Percentiles rank a stretch among this genome's conserved stretches.
phyloP scores from a whole-genome alignment of 1,140 invertebrate species.

The Monomorium pharaonis region DNA sequence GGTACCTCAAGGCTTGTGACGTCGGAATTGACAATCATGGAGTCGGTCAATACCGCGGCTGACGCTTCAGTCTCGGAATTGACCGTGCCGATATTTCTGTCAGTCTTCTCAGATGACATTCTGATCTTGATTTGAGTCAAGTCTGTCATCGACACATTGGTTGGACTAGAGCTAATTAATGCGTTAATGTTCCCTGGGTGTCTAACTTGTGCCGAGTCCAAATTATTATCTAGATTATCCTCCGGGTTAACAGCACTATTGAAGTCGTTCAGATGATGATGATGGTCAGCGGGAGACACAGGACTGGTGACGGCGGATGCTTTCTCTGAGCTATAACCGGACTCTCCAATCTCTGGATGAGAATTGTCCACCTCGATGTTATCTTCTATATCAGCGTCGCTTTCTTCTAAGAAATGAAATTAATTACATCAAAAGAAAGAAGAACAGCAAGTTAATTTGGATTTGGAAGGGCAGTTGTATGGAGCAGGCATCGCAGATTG shows the following conservation, averaged over 20 bases:
- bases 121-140: slow-evolving; percentile 64
- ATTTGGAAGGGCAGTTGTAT: too few relatives aligned
- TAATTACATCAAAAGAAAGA: too few relatives aligned
- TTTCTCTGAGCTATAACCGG: slow-evolving; percentile 90
- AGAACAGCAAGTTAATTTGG: too few relatives aligned
- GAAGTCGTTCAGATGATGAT: slow-evolving; percentile 43
- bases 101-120: slow-evolving; percentile 35
- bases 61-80: slow-evolving; percentile 65
- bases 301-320: slow-evolving; percentile 86
- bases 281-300: slow-evolving; percentile 69
- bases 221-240: slow-evolving; percentile 21
- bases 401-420: slow-evolving; percentile 83
- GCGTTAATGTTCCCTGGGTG: slow-evolving; percentile 40
- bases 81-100: slow-evolving; percentile 38
- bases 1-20: slow-evolving; percentile 73
- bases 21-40: slow-evolving; percentile 72
- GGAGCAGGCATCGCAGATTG: too few relatives aligned
- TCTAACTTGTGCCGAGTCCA: slow-evolving; percentile 51
- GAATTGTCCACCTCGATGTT: slow-evolving; percentile 87
- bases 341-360: slow-evolving; percentile 86
- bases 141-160: slow-evolving; percentile 71
- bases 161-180: slow-evolving; percentile 68
- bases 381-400: slow-evolving; percentile 93
- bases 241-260: not conserved
- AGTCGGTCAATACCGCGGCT: slow-evolving; percentile 61